A percentile compares a stretch with the other conserved stretches of the same genome.
These are phyloP conservation scores for Macrochelys suwanniensis DNA, from an alignment of 2,797 vertebrate genomes.

Conservation along the genomic window DNA sequence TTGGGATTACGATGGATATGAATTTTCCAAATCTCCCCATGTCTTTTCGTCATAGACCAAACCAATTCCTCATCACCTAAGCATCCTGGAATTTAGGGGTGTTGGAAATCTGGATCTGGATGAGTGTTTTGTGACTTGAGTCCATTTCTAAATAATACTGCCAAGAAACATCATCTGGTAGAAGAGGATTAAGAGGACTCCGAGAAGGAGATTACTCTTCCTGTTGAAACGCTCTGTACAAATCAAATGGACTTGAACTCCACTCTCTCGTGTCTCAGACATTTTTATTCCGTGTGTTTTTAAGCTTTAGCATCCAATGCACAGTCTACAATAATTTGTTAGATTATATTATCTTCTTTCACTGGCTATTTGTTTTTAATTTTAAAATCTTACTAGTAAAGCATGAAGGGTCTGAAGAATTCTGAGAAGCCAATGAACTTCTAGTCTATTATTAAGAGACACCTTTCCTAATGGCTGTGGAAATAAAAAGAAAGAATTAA, in stretches of 20 bases:
- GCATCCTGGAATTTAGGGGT: neutral
- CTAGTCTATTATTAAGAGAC: constrained; percentile 39
- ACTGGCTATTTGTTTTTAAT: constrained; percentile 38
- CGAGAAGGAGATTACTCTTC: neutral
- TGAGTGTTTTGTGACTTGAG: neutral
- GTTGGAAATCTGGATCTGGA: neutral
- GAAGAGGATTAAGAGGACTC: neutral
- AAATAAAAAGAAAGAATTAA: neutral
- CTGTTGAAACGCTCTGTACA: neutral
- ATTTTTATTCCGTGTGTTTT: neutral
- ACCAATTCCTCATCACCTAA: neutral
- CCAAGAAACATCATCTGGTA: neutral
- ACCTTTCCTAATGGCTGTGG: constrained; percentile 41
- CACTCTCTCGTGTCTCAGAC: neutral
- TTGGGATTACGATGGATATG: no score
- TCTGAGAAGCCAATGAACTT: constrained; percentile 56
- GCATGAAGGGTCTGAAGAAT: constrained; percentile 56
- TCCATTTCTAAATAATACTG: neutral
- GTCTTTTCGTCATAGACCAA: no score
- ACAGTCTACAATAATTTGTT: neutral
- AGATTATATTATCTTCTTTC: constrained; percentile 6
- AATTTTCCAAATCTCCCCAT: no score
- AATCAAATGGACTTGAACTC: neutral
- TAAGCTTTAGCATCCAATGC: neutral
- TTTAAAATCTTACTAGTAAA: constrained; percentile 48